Conservation (phyloP, 2,888 invertebrate genomes). For the Perdita meconis region DNA sequence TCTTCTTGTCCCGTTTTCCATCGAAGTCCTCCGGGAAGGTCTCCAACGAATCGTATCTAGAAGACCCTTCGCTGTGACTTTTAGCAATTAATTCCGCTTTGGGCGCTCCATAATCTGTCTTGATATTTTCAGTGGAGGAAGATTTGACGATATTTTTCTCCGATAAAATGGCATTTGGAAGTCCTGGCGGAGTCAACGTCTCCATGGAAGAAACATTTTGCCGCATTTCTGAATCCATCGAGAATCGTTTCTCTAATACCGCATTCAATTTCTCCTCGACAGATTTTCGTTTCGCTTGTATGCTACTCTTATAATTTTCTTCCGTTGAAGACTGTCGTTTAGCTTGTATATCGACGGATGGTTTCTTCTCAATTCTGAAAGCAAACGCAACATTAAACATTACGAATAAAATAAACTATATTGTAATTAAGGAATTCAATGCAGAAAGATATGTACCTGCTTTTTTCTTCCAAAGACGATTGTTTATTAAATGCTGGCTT, state of each 20-base stretch:
- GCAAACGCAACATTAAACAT: neutral
- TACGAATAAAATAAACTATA: neutral
- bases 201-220: conserved; percentile 70
- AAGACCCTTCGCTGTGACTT: conserved; percentile 79
- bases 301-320: conserved; percentile 72
- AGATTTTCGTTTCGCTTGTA: conserved; percentile 81
- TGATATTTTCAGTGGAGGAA: conserved; percentile 78
- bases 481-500: conserved; percentile 76
- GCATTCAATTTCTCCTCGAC: conserved; percentile 82
- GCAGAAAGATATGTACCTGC: conserved; percentile 67
- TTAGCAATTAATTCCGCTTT: conserved; percentile 72
- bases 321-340: conserved; percentile 51
- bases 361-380: conserved; percentile 49
- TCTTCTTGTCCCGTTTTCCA: conserved; percentile 58
- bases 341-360: conserved; percentile 27
- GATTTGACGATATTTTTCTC: conserved; percentile 75
- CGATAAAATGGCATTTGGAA: conserved; percentile 46
- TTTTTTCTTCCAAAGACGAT: conserved; percentile 78
- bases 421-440: conserved; percentile 5
- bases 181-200: conserved; percentile 59
- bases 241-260: conserved; percentile 80
- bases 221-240: conserved; percentile 75
- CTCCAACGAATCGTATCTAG: conserved; percentile 79
- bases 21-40: conserved; percentile 75
- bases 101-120: conserved; percentile 66